Evolutionary conservation across 2,888 invertebrate species (phyloP).

Genomic region (Dasysyrphus albostriatus): DNA sequence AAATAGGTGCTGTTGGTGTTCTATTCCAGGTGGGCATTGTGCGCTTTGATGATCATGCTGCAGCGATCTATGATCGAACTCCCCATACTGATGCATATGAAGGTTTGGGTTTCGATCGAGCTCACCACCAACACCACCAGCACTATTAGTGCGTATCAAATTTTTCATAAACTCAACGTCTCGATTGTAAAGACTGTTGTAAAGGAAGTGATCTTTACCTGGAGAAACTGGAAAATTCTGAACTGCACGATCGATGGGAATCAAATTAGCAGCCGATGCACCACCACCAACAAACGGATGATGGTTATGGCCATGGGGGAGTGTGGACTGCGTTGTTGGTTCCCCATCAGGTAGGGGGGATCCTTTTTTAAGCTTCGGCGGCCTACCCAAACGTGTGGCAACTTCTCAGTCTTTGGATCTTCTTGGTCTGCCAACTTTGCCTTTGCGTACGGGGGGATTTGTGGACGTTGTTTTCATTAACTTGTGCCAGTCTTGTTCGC

Average conservation of each 20-base stretch:
- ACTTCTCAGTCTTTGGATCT: slow-evolving; percentile 91
- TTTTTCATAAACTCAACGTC: slow-evolving; percentile 77
- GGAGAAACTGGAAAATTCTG: slow-evolving; percentile 59
- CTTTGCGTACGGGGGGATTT: slow-evolving; percentile 90
- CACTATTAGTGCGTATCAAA: slow-evolving; percentile 59
- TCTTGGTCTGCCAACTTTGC: slow-evolving; percentile 91
- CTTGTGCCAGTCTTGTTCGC: slow-evolving; percentile 97
- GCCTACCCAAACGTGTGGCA: slow-evolving; percentile 78
- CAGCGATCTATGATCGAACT: slow-evolving; percentile 54
- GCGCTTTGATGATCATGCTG: slow-evolving; percentile 58
- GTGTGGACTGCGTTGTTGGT: slow-evolving; percentile 39
- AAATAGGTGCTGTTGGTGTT: slow-evolving; percentile 65
- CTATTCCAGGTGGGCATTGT: slow-evolving; percentile 49
- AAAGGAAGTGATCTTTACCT: slow-evolving; percentile 76
- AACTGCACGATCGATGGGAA: slow-evolving; percentile 55
- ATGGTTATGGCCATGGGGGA: slow-evolving; percentile 56
- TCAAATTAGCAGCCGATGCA: slow-evolving; percentile 39
- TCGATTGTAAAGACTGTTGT: slow-evolving; percentile 76
- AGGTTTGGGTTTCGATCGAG: slow-evolving; percentile 50
- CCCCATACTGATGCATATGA: slow-evolving; percentile 43
- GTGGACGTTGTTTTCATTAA: slow-evolving; percentile 88
- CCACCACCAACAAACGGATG: slow-evolving; percentile 48
- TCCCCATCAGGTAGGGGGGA: slow-evolving; percentile 55
- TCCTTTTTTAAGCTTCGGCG: slow-evolving; percentile 78
- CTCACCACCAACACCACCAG: slow-evolving; percentile 1